These are phyloP conservation scores for Corbicula japonica DNA, from an alignment of 2,888 invertebrate genomes.

Conservation along the genomic window DNA sequence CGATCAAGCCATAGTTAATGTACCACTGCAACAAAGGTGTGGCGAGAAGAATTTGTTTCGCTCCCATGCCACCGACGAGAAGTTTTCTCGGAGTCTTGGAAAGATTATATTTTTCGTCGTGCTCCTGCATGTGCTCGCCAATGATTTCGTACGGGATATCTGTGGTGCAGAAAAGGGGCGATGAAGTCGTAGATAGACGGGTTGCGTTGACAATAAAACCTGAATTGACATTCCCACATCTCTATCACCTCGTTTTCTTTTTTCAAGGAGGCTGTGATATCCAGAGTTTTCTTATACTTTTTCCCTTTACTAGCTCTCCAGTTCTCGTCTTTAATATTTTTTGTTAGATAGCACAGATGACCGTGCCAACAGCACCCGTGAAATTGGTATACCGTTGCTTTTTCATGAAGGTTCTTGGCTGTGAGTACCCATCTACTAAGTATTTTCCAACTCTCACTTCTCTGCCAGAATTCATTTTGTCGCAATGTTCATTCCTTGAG, in stretches of 20 bases:
- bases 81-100: constrained; percentile 33
- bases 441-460: too few species aligned
- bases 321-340: constrained; percentile 47
- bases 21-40: too few species aligned
- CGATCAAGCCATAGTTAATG: constrained; percentile 56
- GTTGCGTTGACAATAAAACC: constrained; percentile 39
- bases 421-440: too few species aligned
- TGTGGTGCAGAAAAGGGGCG: too few species aligned
- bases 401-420: too few species aligned
- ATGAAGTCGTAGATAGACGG: constrained; percentile 45
- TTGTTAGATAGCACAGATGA: too few species aligned
- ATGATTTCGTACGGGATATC: constrained; percentile 37
- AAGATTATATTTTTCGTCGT: constrained; percentile 26
- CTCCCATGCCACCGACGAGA: constrained; percentile 57
- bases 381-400: constrained; percentile 45
- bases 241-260: too few species aligned
- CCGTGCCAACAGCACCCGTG: constrained; percentile 57
- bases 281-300: too few species aligned
- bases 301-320: constrained; percentile 14
- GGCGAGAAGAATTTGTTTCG: too few species aligned
- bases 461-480: constrained; percentile 18
- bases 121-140: constrained; percentile 46
- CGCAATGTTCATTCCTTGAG: constrained; percentile 38
- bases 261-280: too few species aligned
- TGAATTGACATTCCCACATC: too few species aligned